Evolutionary conservation across 2,888 invertebrate genomes (phyloP), one percentile per base, ranked within the genome.

Genomic region (Acanthoscelides obtectus): DNA sequence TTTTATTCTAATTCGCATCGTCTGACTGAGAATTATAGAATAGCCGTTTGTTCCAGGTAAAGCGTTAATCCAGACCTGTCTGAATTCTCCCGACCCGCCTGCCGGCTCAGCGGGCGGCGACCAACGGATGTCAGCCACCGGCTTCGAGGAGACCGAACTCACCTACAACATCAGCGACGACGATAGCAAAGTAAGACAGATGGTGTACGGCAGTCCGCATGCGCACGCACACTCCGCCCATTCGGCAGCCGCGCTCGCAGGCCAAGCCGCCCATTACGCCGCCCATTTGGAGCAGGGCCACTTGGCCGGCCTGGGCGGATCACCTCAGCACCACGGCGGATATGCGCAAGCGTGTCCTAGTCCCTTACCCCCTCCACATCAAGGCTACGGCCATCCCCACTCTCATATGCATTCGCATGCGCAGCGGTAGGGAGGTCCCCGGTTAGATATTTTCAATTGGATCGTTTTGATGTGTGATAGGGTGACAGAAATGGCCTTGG

Each of bases 131-230:
- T 97, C 97, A 74, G 98, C 98, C 76, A 97, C 97, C 72, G 98
- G 98, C 81, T 98, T 96, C 90, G 98, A 98, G 89, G 98, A 98
- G 88, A 97, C 98, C 77, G 98, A 98, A 89, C 92, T 98, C 83
- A 97, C 96, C 83, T 98, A 97, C 90, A 95, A 95, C 89, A 94
- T 95, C 87, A 93, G 93, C 87, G 95, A 96, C 88, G 96, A 96
- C 90, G 94, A 97, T 87, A 94, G 94, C 90, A 96, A 96, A 95
- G 96, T 96, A 94, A 95, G 96, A 89, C 95, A 95, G 92, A 92
- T 95, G 92, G 94, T 94, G 89, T 95, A 95, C 89, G 85, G 85
- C 77, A 90, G 92, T 81, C 89, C 90, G 86, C 84, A 85, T 78
- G 86, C 88, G 82, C 90, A 90, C 86, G 88, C 89, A 85, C 91